phyloP scores from a whole-genome alignment of 2,888 invertebrate species.

The Mesochorus sp. region DNA sequence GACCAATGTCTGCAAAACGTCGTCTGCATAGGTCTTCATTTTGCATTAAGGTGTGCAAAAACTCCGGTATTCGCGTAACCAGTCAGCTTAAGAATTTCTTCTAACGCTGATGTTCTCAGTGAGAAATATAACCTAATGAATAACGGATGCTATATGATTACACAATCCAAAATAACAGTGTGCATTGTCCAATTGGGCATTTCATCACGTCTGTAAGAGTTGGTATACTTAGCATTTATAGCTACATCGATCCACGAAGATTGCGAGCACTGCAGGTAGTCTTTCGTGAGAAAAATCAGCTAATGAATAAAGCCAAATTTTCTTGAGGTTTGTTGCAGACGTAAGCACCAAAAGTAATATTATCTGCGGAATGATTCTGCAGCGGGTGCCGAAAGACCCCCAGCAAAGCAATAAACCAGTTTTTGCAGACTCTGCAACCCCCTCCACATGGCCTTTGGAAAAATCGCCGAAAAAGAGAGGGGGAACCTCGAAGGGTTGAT shows the following conservation, averaged over 20 bases:
- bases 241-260: constrained; percentile 31
- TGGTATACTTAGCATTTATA: not conserved
- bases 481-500: constrained; percentile 29
- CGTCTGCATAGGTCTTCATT: constrained; percentile 9
- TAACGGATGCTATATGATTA: too few relatives aligned
- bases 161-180: constrained; percentile 5
- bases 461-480: constrained; percentile 8
- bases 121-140: constrained; percentile 44
- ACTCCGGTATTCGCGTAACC: not conserved
- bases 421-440: constrained; percentile 66
- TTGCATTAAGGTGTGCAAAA: not conserved
- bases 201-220: constrained; percentile 8
- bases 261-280: not conserved
- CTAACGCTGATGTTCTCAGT: not conserved
- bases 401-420: constrained; percentile 71
- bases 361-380: constrained; percentile 45
- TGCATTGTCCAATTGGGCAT: not conserved
- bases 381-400: constrained; percentile 62
- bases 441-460: constrained; percentile 42
- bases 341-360: constrained; percentile 14
- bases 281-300: constrained; percentile 63
- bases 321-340: constrained; percentile 15
- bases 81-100: not conserved
- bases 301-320: constrained; percentile 76
- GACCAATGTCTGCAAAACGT: not conserved